Conservation (phyloP, 2,888 invertebrate genomes). For the Tenodera sinensis region DNA sequence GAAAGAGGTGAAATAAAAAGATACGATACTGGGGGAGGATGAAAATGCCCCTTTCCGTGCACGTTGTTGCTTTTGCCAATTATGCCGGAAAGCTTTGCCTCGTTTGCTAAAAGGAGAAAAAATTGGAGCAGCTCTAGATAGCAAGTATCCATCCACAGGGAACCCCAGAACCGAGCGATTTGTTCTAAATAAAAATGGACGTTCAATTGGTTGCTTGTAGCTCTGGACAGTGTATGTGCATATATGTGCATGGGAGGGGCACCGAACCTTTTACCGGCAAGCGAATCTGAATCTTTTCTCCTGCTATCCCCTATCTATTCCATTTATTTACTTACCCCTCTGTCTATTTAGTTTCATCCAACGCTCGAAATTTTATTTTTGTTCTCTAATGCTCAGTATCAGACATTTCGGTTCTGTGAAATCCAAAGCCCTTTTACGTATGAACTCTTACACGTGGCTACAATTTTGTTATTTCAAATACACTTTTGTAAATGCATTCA, state of each 20-base stretch:
- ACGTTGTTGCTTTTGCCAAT: background rate
- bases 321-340: background rate
- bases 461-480: too few species aligned
- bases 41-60: background rate
- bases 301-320: background rate
- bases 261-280: background rate
- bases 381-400: background rate
- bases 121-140: background rate
- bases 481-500: too few species aligned
- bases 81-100: background rate
- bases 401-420: background rate
- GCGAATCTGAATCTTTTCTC: background rate
- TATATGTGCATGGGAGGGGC: background rate
- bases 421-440: background rate
- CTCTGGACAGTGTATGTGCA: background rate
- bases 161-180: background rate
- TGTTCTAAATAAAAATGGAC: background rate
- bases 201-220: background rate
- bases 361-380: background rate
- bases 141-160: background rate
- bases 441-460: too few species aligned
- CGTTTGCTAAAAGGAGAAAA: background rate
- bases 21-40: background rate
- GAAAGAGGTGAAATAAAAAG: background rate
- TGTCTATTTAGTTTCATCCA: background rate